Evolutionary conservation across 2,113 vertebrate genomes (phyloP), one percentile per base, ranked within the genome.

Genomic region (Brachyhypopomus gauderio): DNA sequence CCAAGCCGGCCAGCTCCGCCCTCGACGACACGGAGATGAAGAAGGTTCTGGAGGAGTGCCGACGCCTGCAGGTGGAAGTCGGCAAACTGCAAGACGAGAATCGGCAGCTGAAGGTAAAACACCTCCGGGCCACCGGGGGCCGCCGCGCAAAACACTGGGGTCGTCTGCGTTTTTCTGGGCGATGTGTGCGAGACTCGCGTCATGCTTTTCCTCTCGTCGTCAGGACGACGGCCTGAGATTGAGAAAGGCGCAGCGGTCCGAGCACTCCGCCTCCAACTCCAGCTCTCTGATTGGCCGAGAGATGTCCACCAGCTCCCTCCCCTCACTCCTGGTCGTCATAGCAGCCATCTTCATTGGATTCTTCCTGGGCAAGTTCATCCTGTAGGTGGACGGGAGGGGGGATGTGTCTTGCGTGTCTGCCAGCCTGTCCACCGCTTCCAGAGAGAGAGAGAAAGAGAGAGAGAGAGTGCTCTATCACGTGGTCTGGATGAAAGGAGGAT

Each of bases 321-420:
- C 98, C 86, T 98, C 97, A 66, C 96, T 99, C 88, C 95, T 98
- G 82, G 98, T 98, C 89, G 96, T 98, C 87, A 98, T 99, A 93
- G 98, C 98, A 91, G 97, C 98, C 94, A 96, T 99, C 93, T 99
- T 99, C 96, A 98, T 98, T 85, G 98, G 98, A 90, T 98, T 99
- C 96, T 99, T 99, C 97, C 94, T 98, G 92, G 98, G 96, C 92
- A 99, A 99, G 92, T 98, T 99, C 94, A 96, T 98, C 95, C 96
- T 98, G 96, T 98, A 98, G 95, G 95, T 91, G 86, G 88, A 91
- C 92, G 84, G 91, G 94, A 92, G 92, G 92, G 91, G 89, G 92
- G 87, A 90, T 92, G 93, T 66, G 93, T 66, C 71, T 60, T 64
- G 69, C 93, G 91, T 52, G 66, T 72, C 69, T 78, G 76, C 80